phyloP scores from a whole-genome alignment of 2,113 vertebrate species.

The Apistogramma diplotaenia region DNA sequence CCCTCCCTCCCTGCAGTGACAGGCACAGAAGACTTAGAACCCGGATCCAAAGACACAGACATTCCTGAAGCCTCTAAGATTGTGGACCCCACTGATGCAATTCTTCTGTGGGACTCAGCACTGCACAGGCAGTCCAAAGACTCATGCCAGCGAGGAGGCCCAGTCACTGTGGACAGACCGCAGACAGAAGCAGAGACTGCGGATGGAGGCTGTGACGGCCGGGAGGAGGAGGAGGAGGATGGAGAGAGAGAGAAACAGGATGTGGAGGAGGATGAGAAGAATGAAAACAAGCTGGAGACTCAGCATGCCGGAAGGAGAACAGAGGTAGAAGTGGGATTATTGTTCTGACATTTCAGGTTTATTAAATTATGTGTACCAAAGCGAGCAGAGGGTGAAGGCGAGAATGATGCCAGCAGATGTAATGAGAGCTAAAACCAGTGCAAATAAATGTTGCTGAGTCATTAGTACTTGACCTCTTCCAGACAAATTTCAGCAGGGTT shows the following conservation, averaged over 20 bases:
- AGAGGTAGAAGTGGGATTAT: constrained; percentile 37
- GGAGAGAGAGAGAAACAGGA: constrained; percentile 64
- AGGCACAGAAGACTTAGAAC: constrained; percentile 28
- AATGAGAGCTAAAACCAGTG: neutral
- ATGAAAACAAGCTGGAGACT: constrained; percentile 52
- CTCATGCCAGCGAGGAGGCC: constrained; percentile 6
- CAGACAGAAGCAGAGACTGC: neutral
- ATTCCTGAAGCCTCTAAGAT: constrained; percentile 11
- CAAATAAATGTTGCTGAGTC: neutral
- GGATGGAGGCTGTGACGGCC: neutral
- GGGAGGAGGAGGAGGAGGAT: constrained; percentile 43
- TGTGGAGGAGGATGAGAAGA: constrained; percentile 66
- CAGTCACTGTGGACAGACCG: neutral
- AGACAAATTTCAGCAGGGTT: neutral
- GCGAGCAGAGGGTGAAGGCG: neutral
- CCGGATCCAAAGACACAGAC: constrained; percentile 30
- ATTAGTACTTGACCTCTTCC: neutral
- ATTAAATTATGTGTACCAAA: neutral
- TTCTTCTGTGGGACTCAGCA: constrained; percentile 34
- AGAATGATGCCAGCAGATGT: neutral
- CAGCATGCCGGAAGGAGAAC: constrained; percentile 34
- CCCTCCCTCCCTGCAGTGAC: neutral
- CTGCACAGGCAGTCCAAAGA: constrained; percentile 28
- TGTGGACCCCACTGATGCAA: constrained; percentile 11
- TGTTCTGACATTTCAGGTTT: neutral